A percentile compares a stretch with the other conserved stretches of the same genome.
Evolutionary conservation across 2,888 invertebrate species (phyloP).

Genomic region (Seira ritae): DNA sequence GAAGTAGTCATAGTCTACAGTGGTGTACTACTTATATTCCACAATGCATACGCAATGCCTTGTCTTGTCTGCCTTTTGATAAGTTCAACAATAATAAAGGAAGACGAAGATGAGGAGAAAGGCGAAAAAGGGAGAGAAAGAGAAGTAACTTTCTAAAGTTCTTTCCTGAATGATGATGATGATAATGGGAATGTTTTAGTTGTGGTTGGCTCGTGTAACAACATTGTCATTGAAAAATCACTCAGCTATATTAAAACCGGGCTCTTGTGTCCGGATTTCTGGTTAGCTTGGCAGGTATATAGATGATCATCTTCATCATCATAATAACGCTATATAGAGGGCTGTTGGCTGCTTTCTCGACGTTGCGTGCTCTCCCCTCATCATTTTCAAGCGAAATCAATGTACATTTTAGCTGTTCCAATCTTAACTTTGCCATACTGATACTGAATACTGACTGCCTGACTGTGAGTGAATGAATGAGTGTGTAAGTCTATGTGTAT

Average conservation of each 20-base stretch:
- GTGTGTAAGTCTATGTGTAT: not conserved
- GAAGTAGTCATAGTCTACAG: no score
- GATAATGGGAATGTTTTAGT: conserved; percentile 49
- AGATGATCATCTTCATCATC: conserved; percentile 41
- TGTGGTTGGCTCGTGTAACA: conserved; percentile 54
- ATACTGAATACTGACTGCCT: no score
- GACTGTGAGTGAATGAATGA: no score
- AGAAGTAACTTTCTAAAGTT: conserved; percentile 31
- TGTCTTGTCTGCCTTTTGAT: no score
- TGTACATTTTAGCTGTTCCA: conserved; percentile 44
- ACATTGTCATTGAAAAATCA: conserved; percentile 61
- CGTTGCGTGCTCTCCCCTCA: conserved; percentile 55
- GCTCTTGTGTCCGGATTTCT: conserved; percentile 47
- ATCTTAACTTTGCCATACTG: conserved; percentile 25
- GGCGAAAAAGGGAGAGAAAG: conserved; percentile 10
- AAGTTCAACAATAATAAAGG: no score
- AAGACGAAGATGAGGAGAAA: not conserved
- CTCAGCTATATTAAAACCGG: conserved; percentile 58
- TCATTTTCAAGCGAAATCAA: conserved; percentile 52
- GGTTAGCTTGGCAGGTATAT: conserved; percentile 54
- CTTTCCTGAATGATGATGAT: conserved; percentile 32
- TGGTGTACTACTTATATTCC: no score
- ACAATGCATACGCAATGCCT: no score
- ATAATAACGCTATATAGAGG: conserved; percentile 49
- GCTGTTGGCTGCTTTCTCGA: conserved; percentile 35